These are phyloP conservation scores for Drosophila birchii DNA, from an alignment of 2,888 invertebrate genomes.

Conservation along the genomic window DNA sequence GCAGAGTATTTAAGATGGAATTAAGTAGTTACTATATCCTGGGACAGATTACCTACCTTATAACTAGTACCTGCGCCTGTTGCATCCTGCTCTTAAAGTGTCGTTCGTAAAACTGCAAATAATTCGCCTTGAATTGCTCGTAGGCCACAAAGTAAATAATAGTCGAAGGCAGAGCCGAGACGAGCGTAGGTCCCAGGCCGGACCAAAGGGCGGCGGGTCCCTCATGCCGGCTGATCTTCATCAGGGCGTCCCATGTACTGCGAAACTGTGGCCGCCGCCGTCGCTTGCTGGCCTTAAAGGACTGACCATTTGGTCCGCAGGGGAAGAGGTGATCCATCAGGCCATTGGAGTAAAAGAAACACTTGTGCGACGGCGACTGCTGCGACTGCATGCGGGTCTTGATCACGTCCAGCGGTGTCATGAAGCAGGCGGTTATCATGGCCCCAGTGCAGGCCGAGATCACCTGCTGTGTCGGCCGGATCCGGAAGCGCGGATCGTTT, in stretches of 20 bases:
- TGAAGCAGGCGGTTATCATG: constrained; percentile 93
- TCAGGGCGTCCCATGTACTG: constrained; percentile 95
- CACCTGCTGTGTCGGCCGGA: constrained; percentile 83
- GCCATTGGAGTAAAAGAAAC: constrained; percentile 98
- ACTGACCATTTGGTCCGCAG: constrained; percentile 86
- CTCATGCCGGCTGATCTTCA: constrained; percentile 95
- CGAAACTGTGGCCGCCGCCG: constrained; percentile 88
- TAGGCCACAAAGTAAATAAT: constrained; percentile 99
- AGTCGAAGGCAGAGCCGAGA: constrained; percentile 98
- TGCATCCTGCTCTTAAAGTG: constrained; percentile 46
- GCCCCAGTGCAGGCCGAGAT: constrained; percentile 89
- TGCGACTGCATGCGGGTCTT: constrained; percentile 99
- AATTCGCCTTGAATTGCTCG: constrained; percentile 92
- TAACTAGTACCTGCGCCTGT: background rate
- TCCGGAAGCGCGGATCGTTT: constrained; percentile 91
- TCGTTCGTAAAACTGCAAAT: constrained; percentile 84
- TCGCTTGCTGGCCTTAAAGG: constrained; percentile 12
- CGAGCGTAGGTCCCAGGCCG: constrained; percentile 97
- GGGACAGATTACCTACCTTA: background rate
- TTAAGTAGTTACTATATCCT: background rate
- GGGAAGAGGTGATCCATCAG: constrained; percentile 99
- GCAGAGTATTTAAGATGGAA: background rate
- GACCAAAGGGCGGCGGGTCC: constrained; percentile 97
- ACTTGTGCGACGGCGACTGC: constrained; percentile 93
- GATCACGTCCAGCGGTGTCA: constrained; percentile 99